Percentiles rank a stretch among this genome's conserved stretches.
These are phyloP conservation scores for Puntigrus tetrazona DNA, from an alignment of 2,113 vertebrate genomes.

Conservation along the genomic window DNA sequence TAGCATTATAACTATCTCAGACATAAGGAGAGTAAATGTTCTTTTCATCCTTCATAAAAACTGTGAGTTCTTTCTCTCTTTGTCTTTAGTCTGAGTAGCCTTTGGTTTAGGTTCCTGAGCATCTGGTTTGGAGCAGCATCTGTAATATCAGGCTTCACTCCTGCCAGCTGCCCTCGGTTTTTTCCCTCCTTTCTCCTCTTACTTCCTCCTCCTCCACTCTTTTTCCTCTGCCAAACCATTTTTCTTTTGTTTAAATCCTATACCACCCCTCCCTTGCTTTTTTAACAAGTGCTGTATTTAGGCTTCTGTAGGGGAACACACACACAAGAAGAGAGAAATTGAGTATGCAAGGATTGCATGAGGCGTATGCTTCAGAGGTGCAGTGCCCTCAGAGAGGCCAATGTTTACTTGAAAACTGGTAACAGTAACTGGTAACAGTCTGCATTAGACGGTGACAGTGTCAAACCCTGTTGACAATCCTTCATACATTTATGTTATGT, in stretches of 20 bases:
- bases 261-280: neutral
- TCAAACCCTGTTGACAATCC: neutral
- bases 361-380: neutral
- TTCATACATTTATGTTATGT: no score
- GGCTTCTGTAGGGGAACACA: slow-evolving; percentile 74
- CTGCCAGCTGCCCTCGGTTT: slow-evolving; percentile 71
- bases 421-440: neutral
- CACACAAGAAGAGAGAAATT: slow-evolving; percentile 62
- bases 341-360: slow-evolving; percentile 2
- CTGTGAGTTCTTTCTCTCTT: neutral
- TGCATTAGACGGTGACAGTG: neutral
- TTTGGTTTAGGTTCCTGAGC: slow-evolving; percentile 63
- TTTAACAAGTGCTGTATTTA: slow-evolving; percentile 59
- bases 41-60: neutral
- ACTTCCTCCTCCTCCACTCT: slow-evolving; percentile 58
- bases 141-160: slow-evolving; percentile 69
- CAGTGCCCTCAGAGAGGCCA: neutral
- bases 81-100: slow-evolving; percentile 45
- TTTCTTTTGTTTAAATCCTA: slow-evolving; percentile 34
- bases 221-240: slow-evolving; percentile 47
- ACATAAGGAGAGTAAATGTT: neutral
- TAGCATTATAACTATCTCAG: neutral
- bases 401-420: neutral
- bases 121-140: slow-evolving; percentile 79
- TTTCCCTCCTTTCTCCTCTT: slow-evolving; percentile 63